A percentile compares a stretch with the other conserved stretches of the same genome.
phyloP scores from a whole-genome alignment of 2,113 vertebrate genomes.

The Amblyornis subalaris region DNA sequence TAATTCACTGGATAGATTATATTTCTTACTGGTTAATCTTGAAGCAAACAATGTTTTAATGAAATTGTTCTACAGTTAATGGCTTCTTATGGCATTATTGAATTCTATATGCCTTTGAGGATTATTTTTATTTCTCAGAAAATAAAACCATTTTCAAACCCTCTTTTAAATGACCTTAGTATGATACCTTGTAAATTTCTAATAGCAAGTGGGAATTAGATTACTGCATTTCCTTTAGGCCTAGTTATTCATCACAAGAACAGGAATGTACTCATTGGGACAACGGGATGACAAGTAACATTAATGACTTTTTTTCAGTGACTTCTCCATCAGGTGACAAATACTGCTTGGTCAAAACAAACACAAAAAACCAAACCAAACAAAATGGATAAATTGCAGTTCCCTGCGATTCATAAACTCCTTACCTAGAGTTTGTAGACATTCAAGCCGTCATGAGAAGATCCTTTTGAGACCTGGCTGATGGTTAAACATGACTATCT shows the following conservation, averaged over 20 bases:
- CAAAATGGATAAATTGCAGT: not conserved
- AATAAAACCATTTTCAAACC: not conserved
- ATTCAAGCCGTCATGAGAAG: not conserved
- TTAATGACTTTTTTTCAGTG: not conserved
- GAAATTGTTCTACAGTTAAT: not conserved
- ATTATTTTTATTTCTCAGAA: not conserved
- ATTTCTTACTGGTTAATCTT: not conserved
- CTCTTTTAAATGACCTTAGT: not conserved
- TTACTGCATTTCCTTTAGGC: not conserved
- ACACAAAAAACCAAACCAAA: not conserved
- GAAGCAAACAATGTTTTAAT: not conserved
- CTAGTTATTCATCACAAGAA: not conserved
- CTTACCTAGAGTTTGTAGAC: not conserved
- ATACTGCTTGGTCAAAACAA: not conserved
- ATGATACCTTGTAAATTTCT: not conserved
- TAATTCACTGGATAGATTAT: not conserved
- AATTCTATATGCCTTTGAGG: not conserved
- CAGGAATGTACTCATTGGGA: not conserved
- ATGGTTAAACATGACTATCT: not conserved
- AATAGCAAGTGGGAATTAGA: not conserved
- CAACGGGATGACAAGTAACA: not conserved
- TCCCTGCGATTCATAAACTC: not conserved
- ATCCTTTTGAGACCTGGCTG: not conserved
- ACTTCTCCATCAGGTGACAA: not conserved
- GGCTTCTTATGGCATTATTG: not conserved